Percentiles rank a stretch among this genome's conserved stretches.
Conservation (phyloP, 2,888 invertebrate genomes). For the Sisyra nigra region DNA sequence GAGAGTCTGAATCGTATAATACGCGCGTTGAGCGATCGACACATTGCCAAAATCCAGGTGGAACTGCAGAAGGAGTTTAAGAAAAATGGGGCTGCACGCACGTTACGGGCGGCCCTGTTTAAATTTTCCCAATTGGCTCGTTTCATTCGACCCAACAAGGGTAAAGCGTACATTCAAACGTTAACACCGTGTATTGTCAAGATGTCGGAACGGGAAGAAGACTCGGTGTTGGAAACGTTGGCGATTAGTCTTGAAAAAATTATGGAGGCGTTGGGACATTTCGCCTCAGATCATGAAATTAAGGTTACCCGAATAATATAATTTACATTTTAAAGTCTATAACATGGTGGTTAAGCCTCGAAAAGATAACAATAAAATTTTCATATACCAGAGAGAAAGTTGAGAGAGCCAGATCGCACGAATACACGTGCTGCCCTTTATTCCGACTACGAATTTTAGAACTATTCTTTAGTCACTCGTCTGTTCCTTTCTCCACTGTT, state of each 20-base stretch:
- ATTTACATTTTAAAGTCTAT: conserved; percentile 1
- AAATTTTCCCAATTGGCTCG: conserved; percentile 61
- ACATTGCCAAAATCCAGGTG: conserved; percentile 56
- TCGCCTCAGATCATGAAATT: conserved; percentile 52
- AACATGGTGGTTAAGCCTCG: too few species aligned
- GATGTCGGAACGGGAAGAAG: conserved; percentile 55
- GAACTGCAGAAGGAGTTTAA: conserved; percentile 73
- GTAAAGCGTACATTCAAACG: conserved; percentile 60
- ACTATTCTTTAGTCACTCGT: too few species aligned
- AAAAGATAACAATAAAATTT: too few species aligned
- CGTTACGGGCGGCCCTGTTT: conserved; percentile 58
- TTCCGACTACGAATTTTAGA: too few species aligned
- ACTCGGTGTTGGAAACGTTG: conserved; percentile 51
- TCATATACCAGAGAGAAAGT: too few species aligned
- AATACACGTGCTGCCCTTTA: too few species aligned
- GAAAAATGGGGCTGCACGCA: conserved; percentile 53
- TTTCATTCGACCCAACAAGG: conserved; percentile 59
- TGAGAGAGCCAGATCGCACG: too few species aligned
- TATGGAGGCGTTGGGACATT: conserved; percentile 46
- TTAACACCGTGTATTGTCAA: conserved; percentile 56
- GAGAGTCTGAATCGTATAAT: conserved; percentile 68
- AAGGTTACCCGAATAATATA: conserved; percentile 31
- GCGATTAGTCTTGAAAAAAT: conserved; percentile 45
- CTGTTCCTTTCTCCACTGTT: too few species aligned
- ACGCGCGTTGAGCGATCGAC: conserved; percentile 47